These are phyloP conservation scores for Plebejus anna DNA, from an alignment of 2,888 invertebrate genomes.

Conservation along the genomic window DNA sequence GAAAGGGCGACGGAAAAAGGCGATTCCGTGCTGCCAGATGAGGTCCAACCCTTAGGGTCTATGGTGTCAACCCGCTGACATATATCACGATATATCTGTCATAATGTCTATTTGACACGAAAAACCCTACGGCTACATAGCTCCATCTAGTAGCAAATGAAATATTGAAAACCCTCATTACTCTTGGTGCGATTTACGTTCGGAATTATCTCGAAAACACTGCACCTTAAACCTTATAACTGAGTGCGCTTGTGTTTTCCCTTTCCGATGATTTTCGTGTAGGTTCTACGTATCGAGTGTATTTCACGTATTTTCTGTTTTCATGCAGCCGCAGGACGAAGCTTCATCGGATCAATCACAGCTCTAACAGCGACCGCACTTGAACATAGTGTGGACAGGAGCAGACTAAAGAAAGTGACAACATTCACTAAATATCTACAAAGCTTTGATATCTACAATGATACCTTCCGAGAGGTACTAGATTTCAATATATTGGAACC, in stretches of 20 bases:
- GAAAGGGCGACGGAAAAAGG: no score
- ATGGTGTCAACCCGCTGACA: no score
- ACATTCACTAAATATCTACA: background rate
- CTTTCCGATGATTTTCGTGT: background rate
- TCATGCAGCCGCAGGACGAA: slow-evolving; percentile 25
- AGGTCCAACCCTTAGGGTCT: no score
- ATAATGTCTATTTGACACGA: no score
- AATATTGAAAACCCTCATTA: no score
- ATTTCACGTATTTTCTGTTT: slow-evolving; percentile 10
- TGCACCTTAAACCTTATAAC: background rate
- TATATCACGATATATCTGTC: no score
- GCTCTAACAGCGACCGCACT: slow-evolving; percentile 23
- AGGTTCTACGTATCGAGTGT: background rate
- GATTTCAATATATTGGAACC: background rate
- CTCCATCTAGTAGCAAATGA: no score
- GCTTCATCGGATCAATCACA: slow-evolving; percentile 22
- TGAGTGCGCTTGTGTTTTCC: slow-evolving; percentile 14
- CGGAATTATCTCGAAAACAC: background rate
- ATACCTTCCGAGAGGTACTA: background rate
- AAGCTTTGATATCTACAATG: background rate
- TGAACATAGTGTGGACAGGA: background rate
- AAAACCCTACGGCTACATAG: no score
- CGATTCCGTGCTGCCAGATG: no score
- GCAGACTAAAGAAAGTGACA: background rate
- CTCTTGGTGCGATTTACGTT: background rate